Percentiles rank a stretch among this genome's conserved stretches.
phyloP scores from a whole-genome alignment of 2,113 vertebrate genomes.

The Clupea harengus region DNA sequence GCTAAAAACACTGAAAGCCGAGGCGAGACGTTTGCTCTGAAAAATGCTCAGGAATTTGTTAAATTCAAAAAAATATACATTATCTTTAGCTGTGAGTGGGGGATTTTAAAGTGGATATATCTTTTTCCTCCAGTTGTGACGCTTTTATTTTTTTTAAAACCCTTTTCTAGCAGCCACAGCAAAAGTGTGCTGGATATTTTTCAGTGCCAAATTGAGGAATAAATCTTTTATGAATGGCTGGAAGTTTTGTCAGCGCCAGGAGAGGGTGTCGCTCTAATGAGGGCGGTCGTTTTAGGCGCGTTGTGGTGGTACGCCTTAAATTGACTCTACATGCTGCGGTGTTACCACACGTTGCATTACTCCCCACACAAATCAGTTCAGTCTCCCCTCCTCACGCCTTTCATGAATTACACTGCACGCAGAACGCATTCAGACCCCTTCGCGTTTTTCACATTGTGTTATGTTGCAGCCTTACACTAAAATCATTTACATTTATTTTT shows the following conservation, averaged over 20 bases:
- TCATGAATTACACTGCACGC: not conserved
- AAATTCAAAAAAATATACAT: not conserved
- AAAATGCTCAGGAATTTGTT: not conserved
- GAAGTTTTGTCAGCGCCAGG: not conserved
- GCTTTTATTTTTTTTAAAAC: not conserved
- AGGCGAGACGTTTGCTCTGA: not conserved
- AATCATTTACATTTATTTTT: too few species aligned
- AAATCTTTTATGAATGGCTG: not conserved
- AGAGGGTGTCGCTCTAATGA: not conserved
- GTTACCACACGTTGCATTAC: not conserved
- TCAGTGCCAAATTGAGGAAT: not conserved
- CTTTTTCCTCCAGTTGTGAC: not conserved
- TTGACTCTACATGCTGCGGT: not conserved
- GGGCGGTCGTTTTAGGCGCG: not conserved
- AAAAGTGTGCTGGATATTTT: not conserved
- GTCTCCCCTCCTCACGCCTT: not conserved
- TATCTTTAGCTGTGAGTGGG: not conserved
- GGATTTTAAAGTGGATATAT: not conserved
- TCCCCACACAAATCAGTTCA: not conserved
- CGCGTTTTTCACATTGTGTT: too few species aligned
- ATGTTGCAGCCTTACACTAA: too few species aligned
- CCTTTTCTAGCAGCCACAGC: not conserved
- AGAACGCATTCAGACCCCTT: too few species aligned
- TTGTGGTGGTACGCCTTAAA: not conserved
- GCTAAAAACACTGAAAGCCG: constrained; percentile 10